Evolutionary conservation across 2,888 invertebrate species (phyloP).

Genomic region (Gari tellinella): DNA sequence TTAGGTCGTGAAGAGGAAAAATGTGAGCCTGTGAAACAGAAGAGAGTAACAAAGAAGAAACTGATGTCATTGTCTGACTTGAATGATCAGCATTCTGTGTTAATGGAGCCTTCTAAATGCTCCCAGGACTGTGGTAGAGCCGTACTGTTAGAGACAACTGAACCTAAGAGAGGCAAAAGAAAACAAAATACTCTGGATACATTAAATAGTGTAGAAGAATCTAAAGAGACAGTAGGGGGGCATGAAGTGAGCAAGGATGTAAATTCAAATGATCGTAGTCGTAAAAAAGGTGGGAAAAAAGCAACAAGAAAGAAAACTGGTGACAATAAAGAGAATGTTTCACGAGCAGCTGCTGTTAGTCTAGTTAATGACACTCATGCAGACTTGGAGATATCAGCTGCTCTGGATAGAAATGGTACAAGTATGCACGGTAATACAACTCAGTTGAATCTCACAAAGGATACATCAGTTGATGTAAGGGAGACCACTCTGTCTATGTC

Average conservation of each 20-base stretch:
- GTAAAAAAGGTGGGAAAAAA: too few relatives aligned
- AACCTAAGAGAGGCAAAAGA: background rate
- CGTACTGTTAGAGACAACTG: background rate
- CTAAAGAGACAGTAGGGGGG: too few relatives aligned
- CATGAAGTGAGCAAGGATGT: too few relatives aligned
- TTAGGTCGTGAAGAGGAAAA: too few relatives aligned
- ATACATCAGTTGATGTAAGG: conserved; percentile 51
- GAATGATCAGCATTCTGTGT: conserved; percentile 58
- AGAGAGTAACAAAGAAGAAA: conserved; percentile 59
- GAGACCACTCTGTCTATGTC: conserved; percentile 65
- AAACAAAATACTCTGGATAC: conserved; percentile 1
- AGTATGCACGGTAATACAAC: conserved; percentile 34
- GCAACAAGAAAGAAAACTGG: background rate
- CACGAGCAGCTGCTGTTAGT: background rate
- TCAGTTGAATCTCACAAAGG: conserved; percentile 50
- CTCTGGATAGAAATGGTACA: background rate
- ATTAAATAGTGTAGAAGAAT: too few relatives aligned
- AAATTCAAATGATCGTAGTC: too few relatives aligned
- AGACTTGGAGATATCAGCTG: background rate
- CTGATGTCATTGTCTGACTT: conserved; percentile 61
- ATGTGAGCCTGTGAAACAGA: conserved; percentile 8
- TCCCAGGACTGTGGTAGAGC: conserved; percentile 26
- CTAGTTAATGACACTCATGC: conserved; percentile 45
- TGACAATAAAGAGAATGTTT: conserved; percentile 2
- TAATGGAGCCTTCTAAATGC: conserved; percentile 61